Percentiles rank a stretch among this genome's conserved stretches.
phyloP scores from a whole-genome alignment of 2,113 vertebrate genomes.

The Anser cygnoides region DNA sequence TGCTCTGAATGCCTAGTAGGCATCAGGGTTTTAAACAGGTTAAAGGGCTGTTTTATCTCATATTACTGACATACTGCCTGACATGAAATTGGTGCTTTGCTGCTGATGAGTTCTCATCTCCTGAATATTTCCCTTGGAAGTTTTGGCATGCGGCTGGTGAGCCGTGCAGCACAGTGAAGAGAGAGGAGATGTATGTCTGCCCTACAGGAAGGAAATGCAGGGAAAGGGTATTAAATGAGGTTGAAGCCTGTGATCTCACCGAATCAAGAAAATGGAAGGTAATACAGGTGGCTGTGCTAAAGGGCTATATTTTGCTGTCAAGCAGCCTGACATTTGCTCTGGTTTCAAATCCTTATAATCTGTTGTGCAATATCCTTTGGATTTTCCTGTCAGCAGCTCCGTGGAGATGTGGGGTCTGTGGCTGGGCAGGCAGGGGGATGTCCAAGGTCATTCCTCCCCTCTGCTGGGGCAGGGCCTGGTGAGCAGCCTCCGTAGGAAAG shows the following conservation, averaged over 20 bases:
- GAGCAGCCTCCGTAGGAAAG: rapidly evolving
- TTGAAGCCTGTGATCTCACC: constrained; percentile 38
- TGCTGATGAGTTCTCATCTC: constrained; percentile 18
- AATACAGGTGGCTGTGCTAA: constrained; percentile 10
- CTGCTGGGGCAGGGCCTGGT: not conserved
- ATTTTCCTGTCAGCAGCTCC: not conserved
- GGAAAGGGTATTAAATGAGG: not conserved
- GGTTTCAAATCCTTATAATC: constrained; percentile 23
- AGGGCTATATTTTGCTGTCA: constrained; percentile 12
- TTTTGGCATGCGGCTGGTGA: constrained; percentile 23
- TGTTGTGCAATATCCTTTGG: constrained; percentile 1
- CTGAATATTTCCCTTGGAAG: not conserved
- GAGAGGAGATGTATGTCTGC: not conserved
- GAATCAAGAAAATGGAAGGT: constrained; percentile 30
- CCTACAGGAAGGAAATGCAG: constrained; percentile 1
- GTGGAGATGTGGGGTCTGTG: rapidly evolving
- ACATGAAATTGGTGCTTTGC: constrained; percentile 18
- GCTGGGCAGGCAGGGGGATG: not conserved
- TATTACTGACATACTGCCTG: constrained; percentile 1
- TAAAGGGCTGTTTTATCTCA: constrained; percentile 1
- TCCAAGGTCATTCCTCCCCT: not conserved
- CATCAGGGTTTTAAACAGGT: not conserved
- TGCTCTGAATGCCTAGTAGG: not conserved
- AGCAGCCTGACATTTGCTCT: constrained; percentile 31
- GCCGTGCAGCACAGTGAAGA: not conserved